Evolutionary conservation across 2,888 invertebrate species (phyloP), one percentile per base, ranked within the genome.

Genomic region (Stenoptilia bipunctidactyla): DNA sequence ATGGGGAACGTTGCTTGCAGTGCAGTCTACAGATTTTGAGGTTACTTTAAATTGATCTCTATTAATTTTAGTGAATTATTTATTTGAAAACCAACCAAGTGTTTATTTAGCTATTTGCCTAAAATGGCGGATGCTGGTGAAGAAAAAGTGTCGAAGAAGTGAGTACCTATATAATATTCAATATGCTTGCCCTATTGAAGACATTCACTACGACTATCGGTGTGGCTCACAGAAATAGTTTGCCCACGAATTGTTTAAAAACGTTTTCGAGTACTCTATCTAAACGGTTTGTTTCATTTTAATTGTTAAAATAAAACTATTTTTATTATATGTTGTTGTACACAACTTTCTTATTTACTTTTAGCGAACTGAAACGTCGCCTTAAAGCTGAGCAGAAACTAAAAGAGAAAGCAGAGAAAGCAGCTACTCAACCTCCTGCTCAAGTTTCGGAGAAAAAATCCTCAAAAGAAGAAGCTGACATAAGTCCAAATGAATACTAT

Each of bases 401-500:
- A 9, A 93, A 96, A 66, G 96, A 97, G 58, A 96, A 97, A 63
- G 87, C 88, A 0, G 93, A 92, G 56, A 95, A 94, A 59, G 86
- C 83, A 8, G 86, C 86, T 8, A 86, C 86, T 49, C 77, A 70
- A 38, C 72, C 76, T 8, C 69, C 65, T 33, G 56, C 61, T 33
- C 58, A 61, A 4, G 59, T 60, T n/a, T 57, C 58, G n/a, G 71
- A 71, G 1, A 74, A 76, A 38, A 68, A 77, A 42, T 52, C 66
- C 13, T 50, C 69, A 15, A 66, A 77, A 37, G 46, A 55, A 39
- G 74, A 83, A 46, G 96, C 94, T 58, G 95, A 96, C 54, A 92
- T 97, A 49, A 95, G 92, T 64, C 94, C 97, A 13, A 94, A 95
- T 88, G 97, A 98, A 80, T 99, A 96, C 71, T 96, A 93, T 62